Evolutionary conservation across 2,113 vertebrate species (phyloP).

Genomic region (Cephalopholis sonnerati): DNA sequence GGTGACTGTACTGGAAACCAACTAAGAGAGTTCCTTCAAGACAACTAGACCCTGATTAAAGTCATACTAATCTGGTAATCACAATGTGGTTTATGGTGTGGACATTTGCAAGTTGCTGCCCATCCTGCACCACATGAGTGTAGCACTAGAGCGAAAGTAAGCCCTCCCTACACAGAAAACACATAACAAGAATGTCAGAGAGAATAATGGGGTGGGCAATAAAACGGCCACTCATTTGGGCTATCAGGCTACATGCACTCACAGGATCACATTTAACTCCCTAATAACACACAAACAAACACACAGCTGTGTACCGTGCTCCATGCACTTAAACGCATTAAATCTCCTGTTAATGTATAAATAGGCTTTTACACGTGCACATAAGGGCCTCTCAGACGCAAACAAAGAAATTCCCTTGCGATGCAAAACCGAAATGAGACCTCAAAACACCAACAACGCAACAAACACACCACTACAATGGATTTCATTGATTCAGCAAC

Average conservation of each 20-base stretch:
- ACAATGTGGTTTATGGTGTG: no score
- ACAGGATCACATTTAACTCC: slow-evolving; percentile 25
- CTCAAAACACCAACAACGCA: slow-evolving; percentile 16
- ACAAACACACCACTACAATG: not conserved
- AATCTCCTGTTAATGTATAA: slow-evolving; percentile 39
- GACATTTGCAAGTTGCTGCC: not conserved
- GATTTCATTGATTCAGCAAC: slow-evolving; percentile 13
- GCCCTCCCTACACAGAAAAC: not conserved
- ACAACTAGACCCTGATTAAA: not conserved
- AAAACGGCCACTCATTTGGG: slow-evolving; percentile 4
- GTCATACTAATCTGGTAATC: no score
- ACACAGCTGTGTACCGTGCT: not conserved
- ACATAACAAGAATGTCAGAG: not conserved
- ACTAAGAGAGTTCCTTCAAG: not conserved
- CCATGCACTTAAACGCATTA: slow-evolving; percentile 23
- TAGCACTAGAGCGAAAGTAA: not conserved
- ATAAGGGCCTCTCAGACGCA: slow-evolving; percentile 11
- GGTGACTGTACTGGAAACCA: not conserved
- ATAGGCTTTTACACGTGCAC: slow-evolving; percentile 20
- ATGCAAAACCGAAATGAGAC: slow-evolving; percentile 35
- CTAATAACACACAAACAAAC: slow-evolving; percentile 7
- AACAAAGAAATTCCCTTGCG: not conserved
- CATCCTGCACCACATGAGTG: not conserved
- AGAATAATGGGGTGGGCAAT: not conserved
- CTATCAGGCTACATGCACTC: slow-evolving; percentile 29